A percentile compares a stretch with the other conserved stretches of the same genome.
Conservation (phyloP, 1,140 invertebrate species). For the Nomia melanderi region DNA sequence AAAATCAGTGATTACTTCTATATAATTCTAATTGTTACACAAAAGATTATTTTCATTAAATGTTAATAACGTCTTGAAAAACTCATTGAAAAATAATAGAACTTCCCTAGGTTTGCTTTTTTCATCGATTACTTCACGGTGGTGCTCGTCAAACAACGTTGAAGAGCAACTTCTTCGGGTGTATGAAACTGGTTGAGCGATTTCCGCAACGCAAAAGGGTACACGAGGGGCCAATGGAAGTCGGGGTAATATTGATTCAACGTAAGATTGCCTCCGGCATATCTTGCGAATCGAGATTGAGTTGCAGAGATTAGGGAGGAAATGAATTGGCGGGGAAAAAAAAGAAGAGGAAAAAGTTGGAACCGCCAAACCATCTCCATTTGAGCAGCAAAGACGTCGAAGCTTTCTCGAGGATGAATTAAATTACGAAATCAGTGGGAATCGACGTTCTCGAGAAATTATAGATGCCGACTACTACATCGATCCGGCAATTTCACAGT, state of each 20-base stretch:
- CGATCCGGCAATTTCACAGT: constrained; percentile 62
- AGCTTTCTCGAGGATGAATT: constrained; percentile 12
- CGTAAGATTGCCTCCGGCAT: constrained; percentile 48
- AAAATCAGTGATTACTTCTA: no score
- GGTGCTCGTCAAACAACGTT: neutral
- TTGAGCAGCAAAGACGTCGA: neutral
- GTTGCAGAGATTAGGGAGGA: constrained; percentile 2
- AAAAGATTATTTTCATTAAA: no score
- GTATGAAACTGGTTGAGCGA: neutral
- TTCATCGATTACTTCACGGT: neutral
- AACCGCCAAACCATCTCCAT: neutral
- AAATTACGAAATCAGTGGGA: constrained; percentile 10
- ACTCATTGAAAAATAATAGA: no score
- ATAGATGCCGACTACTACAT: constrained; percentile 62
- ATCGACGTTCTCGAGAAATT: constrained; percentile 49
- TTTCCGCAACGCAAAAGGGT: neutral
- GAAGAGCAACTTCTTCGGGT: neutral
- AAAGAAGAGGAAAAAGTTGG: neutral
- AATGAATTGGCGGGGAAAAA: neutral
- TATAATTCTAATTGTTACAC: no score
- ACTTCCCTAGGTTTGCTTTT: no score
- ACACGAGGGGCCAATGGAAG: constrained; percentile 8
- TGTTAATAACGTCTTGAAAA: no score
- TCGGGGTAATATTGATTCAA: constrained; percentile 53
- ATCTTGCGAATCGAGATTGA: constrained; percentile 49